phyloP scores from a whole-genome alignment of 2,797 vertebrate species.

The Macropodus opercularis region DNA sequence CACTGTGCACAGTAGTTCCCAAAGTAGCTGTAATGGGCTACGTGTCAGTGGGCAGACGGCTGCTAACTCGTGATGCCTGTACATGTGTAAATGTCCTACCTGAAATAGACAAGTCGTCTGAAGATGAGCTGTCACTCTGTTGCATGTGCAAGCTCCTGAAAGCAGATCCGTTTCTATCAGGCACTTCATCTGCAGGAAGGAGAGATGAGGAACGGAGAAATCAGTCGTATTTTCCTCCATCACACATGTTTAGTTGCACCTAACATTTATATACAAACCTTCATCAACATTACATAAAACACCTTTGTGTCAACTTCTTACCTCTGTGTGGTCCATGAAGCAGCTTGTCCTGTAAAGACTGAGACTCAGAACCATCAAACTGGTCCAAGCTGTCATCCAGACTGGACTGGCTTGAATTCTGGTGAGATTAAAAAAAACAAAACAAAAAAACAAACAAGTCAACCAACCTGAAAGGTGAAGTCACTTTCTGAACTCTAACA shows the following conservation, averaged over 20 bases:
- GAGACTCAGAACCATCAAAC: slow-evolving; percentile 38
- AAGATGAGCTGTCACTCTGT: slow-evolving; percentile 67
- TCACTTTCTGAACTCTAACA: not conserved
- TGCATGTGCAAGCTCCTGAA: slow-evolving; percentile 53
- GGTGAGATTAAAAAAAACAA: too few relatives aligned
- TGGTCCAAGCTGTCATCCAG: slow-evolving; percentile 77
- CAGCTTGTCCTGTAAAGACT: slow-evolving; percentile 51
- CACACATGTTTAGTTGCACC: not conserved
- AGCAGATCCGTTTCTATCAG: slow-evolving; percentile 39
- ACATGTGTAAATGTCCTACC: slow-evolving; percentile 37
- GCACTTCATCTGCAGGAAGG: slow-evolving; percentile 56
- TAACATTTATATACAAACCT: not conserved
- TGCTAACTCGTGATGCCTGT: not conserved
- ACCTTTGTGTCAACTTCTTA: slow-evolving; percentile 33
- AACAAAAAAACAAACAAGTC: not conserved
- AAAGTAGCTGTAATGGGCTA: not conserved
- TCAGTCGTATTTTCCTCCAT: not conserved
- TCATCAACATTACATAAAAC: not conserved
- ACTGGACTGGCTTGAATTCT: slow-evolving; percentile 85
- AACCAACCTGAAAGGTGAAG: not conserved
- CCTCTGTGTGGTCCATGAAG: slow-evolving; percentile 63
- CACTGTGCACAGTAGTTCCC: too few relatives aligned
- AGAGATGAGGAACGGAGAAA: not conserved
- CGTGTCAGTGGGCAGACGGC: not conserved
- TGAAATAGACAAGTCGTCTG: slow-evolving; percentile 73